Conservation (phyloP, 2,797 vertebrate genomes). For the Urophycis tenuis region DNA sequence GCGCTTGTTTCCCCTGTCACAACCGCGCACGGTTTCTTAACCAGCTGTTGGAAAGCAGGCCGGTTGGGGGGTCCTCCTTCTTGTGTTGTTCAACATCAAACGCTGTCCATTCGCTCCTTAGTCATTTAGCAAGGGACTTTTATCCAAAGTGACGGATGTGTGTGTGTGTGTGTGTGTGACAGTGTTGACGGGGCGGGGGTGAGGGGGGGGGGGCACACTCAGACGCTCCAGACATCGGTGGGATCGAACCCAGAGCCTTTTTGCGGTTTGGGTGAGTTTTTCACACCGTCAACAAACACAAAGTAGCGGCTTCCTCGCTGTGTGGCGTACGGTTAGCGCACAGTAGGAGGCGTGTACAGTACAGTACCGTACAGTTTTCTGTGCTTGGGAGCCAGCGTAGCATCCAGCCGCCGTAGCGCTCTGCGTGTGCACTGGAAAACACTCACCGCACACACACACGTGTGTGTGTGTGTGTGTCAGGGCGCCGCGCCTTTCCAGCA, state of each 20-base stretch:
- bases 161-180: too few species aligned
- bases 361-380: too few species aligned
- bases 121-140: neutral
- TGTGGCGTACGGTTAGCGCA: neutral
- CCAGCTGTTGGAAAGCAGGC: neutral
- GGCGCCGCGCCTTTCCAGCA: neutral
- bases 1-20: neutral
- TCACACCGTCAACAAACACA: neutral
- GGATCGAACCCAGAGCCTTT: too few species aligned
- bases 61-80: neutral
- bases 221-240: too few species aligned
- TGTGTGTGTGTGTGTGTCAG: too few species aligned
- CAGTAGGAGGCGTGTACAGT: neutral
- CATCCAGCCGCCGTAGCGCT: too few species aligned
- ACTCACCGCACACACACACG: too few species aligned
- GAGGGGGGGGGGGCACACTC: too few species aligned
- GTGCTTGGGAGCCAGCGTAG: too few species aligned
- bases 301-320: neutral
- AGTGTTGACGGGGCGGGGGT: too few species aligned
- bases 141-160: too few species aligned
- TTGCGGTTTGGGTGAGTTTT: too few species aligned
- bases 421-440: neutral
- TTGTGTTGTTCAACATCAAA: neutral
- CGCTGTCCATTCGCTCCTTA: neutral
- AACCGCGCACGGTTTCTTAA: neutral